Conservation (phyloP, 2,113 vertebrate species). For the Tachysurus fulvidraco region DNA sequence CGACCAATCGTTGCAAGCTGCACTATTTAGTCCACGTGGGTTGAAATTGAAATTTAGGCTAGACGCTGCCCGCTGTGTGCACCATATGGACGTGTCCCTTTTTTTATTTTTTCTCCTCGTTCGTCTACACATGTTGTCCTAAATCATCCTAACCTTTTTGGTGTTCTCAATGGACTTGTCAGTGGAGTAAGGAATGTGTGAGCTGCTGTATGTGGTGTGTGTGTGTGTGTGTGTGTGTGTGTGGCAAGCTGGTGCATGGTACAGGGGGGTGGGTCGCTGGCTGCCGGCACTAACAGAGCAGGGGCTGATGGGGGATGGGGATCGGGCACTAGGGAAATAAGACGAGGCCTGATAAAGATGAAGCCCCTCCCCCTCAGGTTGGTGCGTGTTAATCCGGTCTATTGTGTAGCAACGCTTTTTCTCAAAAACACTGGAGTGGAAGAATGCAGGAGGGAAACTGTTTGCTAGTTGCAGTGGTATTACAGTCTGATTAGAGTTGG, state of each 20-base stretch:
- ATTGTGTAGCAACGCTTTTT: constrained; percentile 63
- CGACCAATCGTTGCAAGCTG: neutral
- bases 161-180: neutral
- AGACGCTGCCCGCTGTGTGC: constrained; percentile 44
- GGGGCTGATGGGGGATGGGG: constrained; percentile 38
- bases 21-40: constrained; percentile 28
- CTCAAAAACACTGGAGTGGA: constrained; percentile 1
- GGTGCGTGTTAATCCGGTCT: constrained; percentile 65
- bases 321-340: constrained; percentile 37
- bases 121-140: constrained; percentile 13
- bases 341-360: constrained; percentile 27
- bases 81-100: constrained; percentile 53
- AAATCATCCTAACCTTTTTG: constrained; percentile 33
- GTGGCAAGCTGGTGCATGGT: neutral
- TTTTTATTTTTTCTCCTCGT: constrained; percentile 41
- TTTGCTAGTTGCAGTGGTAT: neutral
- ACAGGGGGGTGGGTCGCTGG: neutral
- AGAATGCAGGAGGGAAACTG: constrained; percentile 6
- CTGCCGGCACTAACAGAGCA: constrained; percentile 9
- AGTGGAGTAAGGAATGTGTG: constrained; percentile 13
- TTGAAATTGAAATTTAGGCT: constrained; percentile 40
- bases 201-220: neutral
- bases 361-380: constrained; percentile 59
- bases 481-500: neutral
- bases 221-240: constrained; percentile 18